phyloP scores from a whole-genome alignment of 2,888 invertebrate genomes.

The Sthenelais limicola region DNA sequence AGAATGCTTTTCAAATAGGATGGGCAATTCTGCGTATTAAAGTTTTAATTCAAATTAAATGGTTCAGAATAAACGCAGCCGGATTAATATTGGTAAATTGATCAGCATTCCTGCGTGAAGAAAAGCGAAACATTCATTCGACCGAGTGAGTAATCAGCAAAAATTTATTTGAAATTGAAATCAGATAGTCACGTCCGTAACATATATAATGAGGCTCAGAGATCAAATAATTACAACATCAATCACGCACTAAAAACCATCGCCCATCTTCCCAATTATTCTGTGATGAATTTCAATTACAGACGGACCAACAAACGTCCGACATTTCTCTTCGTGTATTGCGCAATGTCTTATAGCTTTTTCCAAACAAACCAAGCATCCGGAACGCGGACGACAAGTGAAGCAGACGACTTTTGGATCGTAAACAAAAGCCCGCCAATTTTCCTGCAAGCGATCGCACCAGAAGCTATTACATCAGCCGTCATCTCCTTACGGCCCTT shows the following conservation, averaged over 20 bases:
- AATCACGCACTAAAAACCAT: conserved; percentile 5
- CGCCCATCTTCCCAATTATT: conserved; percentile 1
- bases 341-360: conserved; percentile 14
- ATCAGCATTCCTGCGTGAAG: no score
- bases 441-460: conserved; percentile 10
- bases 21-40: no score
- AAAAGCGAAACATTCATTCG: no score
- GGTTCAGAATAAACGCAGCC: no score
- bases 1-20: no score
- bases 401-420: not conserved
- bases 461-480: not conserved
- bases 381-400: no score
- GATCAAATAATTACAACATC: conserved; percentile 28
- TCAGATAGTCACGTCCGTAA: conserved; percentile 11
- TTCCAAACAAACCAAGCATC: conserved; percentile 32
- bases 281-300: conserved; percentile 35
- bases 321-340: conserved; percentile 4
- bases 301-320: not conserved
- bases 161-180: no score
- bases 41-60: no score
- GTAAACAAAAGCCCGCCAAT: not conserved
- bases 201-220: conserved; percentile 5
- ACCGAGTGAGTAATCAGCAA: no score
- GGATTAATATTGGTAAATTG: no score
- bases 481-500: not conserved